These are phyloP conservation scores for Teleiodes luculella DNA, from an alignment of 2,888 invertebrate genomes.

Conservation along the genomic window DNA sequence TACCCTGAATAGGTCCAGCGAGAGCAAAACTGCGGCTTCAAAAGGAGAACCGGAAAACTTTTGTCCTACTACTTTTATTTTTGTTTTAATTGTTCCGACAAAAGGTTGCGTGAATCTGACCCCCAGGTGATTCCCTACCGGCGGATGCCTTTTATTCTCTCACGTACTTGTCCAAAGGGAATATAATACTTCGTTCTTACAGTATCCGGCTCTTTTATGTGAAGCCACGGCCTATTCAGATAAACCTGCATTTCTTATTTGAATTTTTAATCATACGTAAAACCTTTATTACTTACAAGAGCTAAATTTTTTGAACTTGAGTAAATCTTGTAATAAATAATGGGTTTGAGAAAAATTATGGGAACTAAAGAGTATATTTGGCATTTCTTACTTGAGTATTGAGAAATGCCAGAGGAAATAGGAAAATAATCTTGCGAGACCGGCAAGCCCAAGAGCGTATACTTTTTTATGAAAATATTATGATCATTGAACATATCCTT, in stretches of 20 bases:
- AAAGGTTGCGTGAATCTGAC: neutral
- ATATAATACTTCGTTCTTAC: neutral
- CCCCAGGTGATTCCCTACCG: slow-evolving; percentile 4
- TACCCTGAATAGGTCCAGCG: neutral
- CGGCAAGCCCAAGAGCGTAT: no score
- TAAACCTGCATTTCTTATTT: neutral
- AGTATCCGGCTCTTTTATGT: slow-evolving; percentile 1
- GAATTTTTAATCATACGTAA: no score
- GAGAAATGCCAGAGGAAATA: no score
- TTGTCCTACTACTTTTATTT: slow-evolving; percentile 5
- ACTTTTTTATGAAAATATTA: no score
- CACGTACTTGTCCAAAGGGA: neutral
- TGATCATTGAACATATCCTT: no score
- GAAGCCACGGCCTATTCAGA: slow-evolving; percentile 8
- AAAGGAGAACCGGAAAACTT: slow-evolving; percentile 6
- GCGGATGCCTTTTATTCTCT: slow-evolving; percentile 15
- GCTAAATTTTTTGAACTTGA: no score
- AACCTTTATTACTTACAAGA: no score
- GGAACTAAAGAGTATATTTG: no score
- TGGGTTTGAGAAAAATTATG: no score
- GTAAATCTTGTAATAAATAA: no score
- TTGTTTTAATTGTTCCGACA: slow-evolving; percentile 2
- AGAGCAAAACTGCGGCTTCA: neutral
- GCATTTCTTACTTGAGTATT: no score
- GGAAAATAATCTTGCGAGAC: no score